Conservation (phyloP, 2,113 vertebrate species). For the Ovis aries region ARS-UI_Ramb_v3.0 NC_056057.1:90964501-90965000, state of each 20-base stretch:
- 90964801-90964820: not conserved
- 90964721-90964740: not conserved
- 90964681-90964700: not conserved
- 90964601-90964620: not conserved
- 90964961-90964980: not conserved
- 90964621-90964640: not conserved
- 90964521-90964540: not conserved
- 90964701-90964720: not conserved
- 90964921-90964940: not conserved
- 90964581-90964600: not conserved
- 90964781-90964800: not conserved
- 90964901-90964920: not conserved
- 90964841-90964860: not conserved
- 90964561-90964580: not conserved
- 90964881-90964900: not conserved
- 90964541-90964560: not conserved
- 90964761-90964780: not conserved
- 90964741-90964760: not conserved
- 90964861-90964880: not conserved
- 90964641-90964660: not conserved
- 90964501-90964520: not conserved
- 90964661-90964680: not conserved
- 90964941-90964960: not conserved
- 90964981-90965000: not conserved
- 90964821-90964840: not conserved